phyloP scores from a whole-genome alignment of 2,797 vertebrate species.

The Toxotes lorentzi region DNA sequence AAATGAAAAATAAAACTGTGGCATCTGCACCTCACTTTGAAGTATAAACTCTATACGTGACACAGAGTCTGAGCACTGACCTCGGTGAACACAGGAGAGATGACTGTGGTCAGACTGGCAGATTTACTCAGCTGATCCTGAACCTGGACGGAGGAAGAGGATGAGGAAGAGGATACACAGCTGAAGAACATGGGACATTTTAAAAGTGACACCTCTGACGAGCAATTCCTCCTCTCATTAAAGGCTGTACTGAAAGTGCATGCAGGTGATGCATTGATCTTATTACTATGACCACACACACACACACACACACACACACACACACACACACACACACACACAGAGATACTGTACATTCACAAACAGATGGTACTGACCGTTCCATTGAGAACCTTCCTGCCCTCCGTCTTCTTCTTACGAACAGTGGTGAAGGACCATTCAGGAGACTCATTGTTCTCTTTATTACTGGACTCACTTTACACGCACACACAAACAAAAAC shows the following conservation, averaged over 20 bases:
- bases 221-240: too few relatives aligned
- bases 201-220: too few relatives aligned
- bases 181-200: too few relatives aligned
- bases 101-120: slow-evolving; percentile 90
- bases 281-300: too few relatives aligned
- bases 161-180: slow-evolving; percentile 39
- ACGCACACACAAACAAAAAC: slow-evolving; percentile 14
- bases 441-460: slow-evolving; percentile 88
- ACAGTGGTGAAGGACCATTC: slow-evolving; percentile 94
- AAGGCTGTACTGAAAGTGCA: too few relatives aligned
- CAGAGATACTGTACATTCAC: too few relatives aligned
- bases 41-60: too few relatives aligned
- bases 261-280: too few relatives aligned
- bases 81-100: slow-evolving; percentile 90
- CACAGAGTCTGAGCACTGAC: slow-evolving; percentile 34
- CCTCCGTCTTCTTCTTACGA: slow-evolving; percentile 90
- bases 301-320: too few relatives aligned
- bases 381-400: slow-evolving; percentile 90
- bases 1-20: neutral
- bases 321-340: too few relatives aligned
- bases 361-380: slow-evolving; percentile 80
- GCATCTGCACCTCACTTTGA: neutral
- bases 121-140: slow-evolving; percentile 91
- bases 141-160: slow-evolving; percentile 75
- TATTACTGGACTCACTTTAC: slow-evolving; percentile 90